Conservation (phyloP, 2,888 invertebrate species). For the Protula sp. region DNA sequence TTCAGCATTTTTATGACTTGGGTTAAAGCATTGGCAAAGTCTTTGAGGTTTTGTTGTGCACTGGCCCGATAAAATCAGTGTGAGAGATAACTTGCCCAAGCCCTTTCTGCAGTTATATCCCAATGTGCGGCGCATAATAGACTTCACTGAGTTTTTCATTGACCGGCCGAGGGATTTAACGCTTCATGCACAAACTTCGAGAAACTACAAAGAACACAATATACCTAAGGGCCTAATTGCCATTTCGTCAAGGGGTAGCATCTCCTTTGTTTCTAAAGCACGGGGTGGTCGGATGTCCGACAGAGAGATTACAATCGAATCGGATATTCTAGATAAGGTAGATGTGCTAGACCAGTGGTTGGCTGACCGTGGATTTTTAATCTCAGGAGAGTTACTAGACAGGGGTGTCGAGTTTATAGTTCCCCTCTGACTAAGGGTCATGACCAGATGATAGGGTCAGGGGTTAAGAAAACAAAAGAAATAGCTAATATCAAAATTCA, state of each 20-base stretch:
- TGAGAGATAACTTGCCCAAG: neutral
- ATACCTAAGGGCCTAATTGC: conserved; percentile 6
- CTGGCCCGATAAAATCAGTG: neutral
- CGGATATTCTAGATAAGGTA: neutral
- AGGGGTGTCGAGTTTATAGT: neutral
- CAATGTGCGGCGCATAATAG: conserved; percentile 1
- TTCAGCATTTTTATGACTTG: neutral
- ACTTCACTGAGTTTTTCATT: conserved; percentile 10
- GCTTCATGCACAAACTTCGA: conserved; percentile 3
- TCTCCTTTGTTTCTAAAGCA: neutral
- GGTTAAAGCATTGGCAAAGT: neutral
- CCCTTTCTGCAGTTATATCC: neutral
- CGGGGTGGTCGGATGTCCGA: conserved; percentile 10
- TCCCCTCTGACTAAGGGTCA: neutral
- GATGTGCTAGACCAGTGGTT: neutral
- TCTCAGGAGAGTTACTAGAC: conserved; percentile 3
- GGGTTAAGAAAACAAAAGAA: neutral
- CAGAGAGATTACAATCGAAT: conserved; percentile 1
- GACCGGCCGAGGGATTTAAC: neutral
- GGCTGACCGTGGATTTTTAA: conserved; percentile 10
- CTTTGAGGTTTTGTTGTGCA: neutral
- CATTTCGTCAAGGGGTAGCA: conserved; percentile 4
- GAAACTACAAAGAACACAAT: conserved; percentile 12
- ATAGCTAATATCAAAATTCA: conserved; percentile 6
- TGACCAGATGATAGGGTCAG: neutral